Percentiles rank a stretch among this genome's conserved stretches.
Evolutionary conservation across 2,113 vertebrate genomes (phyloP).

Genomic region (Nothocercus nigrocapillus): DNA sequence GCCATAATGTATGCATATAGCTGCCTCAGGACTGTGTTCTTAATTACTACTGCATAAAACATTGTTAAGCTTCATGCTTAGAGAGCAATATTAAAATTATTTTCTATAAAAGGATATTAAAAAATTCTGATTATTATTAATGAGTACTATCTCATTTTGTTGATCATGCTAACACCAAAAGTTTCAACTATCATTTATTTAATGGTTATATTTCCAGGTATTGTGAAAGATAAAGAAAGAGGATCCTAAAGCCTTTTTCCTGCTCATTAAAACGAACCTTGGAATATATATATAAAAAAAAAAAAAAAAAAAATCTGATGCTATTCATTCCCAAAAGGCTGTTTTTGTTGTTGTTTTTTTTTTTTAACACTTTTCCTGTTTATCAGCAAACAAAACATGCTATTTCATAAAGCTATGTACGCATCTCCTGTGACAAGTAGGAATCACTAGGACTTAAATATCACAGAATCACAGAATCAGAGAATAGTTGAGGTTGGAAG

Average conservation of each 20-base stretch:
- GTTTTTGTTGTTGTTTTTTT: not conserved
- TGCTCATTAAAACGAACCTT: not conserved
- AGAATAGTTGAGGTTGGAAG: too few relatives aligned
- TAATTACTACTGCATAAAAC: conserved; percentile 28
- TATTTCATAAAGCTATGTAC: not conserved
- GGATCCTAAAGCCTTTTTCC: not conserved
- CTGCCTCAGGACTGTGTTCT: not conserved
- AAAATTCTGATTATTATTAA: not conserved
- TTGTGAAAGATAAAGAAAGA: not conserved
- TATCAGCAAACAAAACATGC: not conserved
- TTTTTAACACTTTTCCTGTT: not conserved
- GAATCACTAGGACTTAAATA: not conserved
- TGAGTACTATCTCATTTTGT: not conserved
- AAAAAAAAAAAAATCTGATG: not conserved
- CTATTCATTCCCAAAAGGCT: not conserved
- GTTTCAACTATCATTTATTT: not conserved
- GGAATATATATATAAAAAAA: not conserved
- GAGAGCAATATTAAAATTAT: not conserved
- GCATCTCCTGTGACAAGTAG: not conserved
- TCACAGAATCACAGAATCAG: too few relatives aligned
- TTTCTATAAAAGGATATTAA: not conserved
- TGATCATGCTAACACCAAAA: not conserved
- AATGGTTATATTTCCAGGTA: not conserved
- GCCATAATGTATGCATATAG: not conserved
- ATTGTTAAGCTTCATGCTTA: not conserved